Evolutionary conservation across 2,113 vertebrate genomes (phyloP).

Genomic region (Saccopteryx leptura): DNA sequence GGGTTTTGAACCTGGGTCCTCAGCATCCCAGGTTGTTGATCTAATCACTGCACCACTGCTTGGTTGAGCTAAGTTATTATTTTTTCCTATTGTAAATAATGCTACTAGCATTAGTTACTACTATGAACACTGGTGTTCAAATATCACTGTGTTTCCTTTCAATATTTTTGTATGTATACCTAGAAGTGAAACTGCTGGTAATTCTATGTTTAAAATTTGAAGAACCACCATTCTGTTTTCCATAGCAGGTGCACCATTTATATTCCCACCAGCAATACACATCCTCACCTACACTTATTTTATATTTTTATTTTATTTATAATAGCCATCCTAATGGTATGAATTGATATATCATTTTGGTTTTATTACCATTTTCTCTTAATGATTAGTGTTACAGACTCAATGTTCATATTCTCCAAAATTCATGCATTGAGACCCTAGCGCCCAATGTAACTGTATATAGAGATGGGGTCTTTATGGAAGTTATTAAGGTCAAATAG

Average conservation of each 20-base stretch:
- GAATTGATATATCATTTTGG: background rate
- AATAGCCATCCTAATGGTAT: background rate
- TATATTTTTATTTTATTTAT: background rate
- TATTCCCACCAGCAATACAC: background rate
- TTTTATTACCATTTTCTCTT: background rate
- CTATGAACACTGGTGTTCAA: background rate
- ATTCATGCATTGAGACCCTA: background rate
- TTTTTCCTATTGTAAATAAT: background rate
- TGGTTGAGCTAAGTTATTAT: background rate
- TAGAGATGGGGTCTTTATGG: background rate
- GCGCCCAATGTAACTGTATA: background rate
- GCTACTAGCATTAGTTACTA: background rate
- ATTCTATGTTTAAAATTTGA: background rate
- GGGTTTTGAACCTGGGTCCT: too few relatives aligned
- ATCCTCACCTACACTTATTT: background rate
- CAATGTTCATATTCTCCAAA: background rate
- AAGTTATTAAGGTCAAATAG: background rate
- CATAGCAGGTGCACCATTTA: background rate
- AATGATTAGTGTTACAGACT: background rate
- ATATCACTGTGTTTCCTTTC: background rate
- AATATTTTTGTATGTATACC: background rate
- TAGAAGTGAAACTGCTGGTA: background rate
- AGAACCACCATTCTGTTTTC: background rate
- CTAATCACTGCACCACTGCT: too few relatives aligned
- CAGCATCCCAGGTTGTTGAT: too few relatives aligned